Evolutionary conservation across 2,797 vertebrate species (phyloP), one percentile per base, ranked within the genome.

Genomic region (Apodemus agrarius): DNA sequence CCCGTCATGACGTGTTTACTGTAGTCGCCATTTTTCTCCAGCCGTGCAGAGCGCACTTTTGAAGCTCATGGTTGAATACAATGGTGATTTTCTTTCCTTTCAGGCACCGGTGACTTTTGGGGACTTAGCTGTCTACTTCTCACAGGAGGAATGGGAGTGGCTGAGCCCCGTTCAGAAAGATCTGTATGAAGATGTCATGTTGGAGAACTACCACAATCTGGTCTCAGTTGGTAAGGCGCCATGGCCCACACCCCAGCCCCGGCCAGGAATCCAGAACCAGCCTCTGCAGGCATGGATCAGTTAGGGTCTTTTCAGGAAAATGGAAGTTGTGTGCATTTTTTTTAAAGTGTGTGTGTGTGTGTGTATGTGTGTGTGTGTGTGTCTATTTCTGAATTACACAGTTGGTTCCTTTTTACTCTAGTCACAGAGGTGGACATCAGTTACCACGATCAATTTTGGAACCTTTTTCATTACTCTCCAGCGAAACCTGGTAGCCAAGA

Each of bases 41-140:
- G 81, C n/a, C 0, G 0, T 3, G 24, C 57, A 61, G 63, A 76
- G 67, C 17, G 63, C 26, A 49, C 9, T 49, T 85, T 14, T 67
- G 0, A 31, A 52, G 52, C 29, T n/a, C 1, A 0, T 57, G 0
- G 49, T 54, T 74, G 65, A 90, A 24, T 10, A 19, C 67, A 72
- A 1, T 0, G 40, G 5, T n/a, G 72, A 21, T 21, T 78, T 79
- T 61, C n/a, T 79, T 90, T 65, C 37, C 3, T 97, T 96, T 76
- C 94, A 98, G 97, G 90, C 78, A 0, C 31, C 81, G 17, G 96
- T 98, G 94, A 96, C 96, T 0, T 98, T 97, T 31, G 93, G 84
- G 24, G 97, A 98, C 57, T 40, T 98, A 91, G 96, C 97, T 37
- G 54, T 98, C 84, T 95, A 95, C 94, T 97, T 97, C 90, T 96